phyloP scores from a whole-genome alignment of 2,113 vertebrate species.

The Gobio gobio region DNA sequence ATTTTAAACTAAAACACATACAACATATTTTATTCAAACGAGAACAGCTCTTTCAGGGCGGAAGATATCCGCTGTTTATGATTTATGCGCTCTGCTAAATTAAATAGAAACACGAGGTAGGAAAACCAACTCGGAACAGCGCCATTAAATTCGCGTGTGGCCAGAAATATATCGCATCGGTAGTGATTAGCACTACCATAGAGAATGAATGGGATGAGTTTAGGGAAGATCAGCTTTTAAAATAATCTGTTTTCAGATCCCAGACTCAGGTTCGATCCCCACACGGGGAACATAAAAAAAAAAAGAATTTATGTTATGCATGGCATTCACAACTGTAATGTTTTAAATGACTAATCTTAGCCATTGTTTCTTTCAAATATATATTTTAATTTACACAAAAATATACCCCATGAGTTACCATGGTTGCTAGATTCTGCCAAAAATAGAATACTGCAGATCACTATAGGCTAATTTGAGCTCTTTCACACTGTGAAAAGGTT shows the following conservation, averaged over 20 bases:
- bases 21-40: not conserved
- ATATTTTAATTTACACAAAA: not conserved
- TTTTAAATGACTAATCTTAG: not conserved
- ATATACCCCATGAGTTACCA: not conserved
- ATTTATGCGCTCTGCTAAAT: not conserved
- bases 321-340: not conserved
- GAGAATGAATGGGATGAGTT: not conserved
- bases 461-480: not conserved
- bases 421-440: not conserved
- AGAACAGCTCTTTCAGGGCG: not conserved
- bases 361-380: not conserved
- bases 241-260: not conserved
- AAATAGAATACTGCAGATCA: not conserved
- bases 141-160: not conserved
- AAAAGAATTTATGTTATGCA: not conserved
- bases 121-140: not conserved
- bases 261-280: not conserved
- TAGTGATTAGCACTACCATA: not conserved
- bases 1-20: not conserved
- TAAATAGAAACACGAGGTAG: not conserved
- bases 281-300: not conserved
- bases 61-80: not conserved
- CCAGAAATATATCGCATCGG: not conserved
- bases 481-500: not conserved
- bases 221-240: not conserved